Base-by-base conservation (phyloP, 1,140 invertebrate genomes). In the Drosophila nikananu region DNA sequence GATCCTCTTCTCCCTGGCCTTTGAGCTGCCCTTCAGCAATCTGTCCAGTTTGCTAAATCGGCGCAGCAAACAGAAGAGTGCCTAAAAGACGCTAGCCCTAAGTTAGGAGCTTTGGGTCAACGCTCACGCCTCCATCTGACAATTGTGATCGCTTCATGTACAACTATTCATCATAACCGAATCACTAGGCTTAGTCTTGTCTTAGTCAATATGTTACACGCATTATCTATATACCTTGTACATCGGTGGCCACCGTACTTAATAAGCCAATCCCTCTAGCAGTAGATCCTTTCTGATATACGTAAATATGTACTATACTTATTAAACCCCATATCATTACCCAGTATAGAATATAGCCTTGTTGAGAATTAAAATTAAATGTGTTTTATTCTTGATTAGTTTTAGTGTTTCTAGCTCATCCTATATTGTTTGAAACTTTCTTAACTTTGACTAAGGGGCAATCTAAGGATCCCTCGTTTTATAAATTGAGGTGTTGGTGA, bases 11-110 rank as follows among this genome's bases (percentile, higher is more conserved):
- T 93, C 92, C 2, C 57, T 93, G 39, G 80, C 92, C 46, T 93
- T 93, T 30, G 92, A 93, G 51, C 25, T 93, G 54, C 92, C 92
- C 19, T 93, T 92, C 52, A 89, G 89, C 68, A 93, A 93, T 67
- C 68, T 92, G n/a, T 93, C 92, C 4, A 86, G 84, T 19, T 19
- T 84, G 17, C 48, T 93, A 21, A 61, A 90, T 39, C 77, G 64
- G 39, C 66, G 80, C 48, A 73, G 75, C 63, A 61, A 73, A 57
- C 37, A 62, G 46, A 91, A 91, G 60, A 71, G 37, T 64, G 77
- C 82, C 80, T 86, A 82, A 86, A 64, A 58, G 84, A 84, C 68
- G 84, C 84, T 81, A 77, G 62, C 68, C 42, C 37, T 80, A 74
- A 74, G 42, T 63, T 79, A 59, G 42, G 61, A 42, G 41, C 41